Percentiles rank a stretch among this genome's conserved stretches.
Evolutionary conservation across 1,140 invertebrate species (phyloP).

Genomic region (Coenobita brevimanus): DNA sequence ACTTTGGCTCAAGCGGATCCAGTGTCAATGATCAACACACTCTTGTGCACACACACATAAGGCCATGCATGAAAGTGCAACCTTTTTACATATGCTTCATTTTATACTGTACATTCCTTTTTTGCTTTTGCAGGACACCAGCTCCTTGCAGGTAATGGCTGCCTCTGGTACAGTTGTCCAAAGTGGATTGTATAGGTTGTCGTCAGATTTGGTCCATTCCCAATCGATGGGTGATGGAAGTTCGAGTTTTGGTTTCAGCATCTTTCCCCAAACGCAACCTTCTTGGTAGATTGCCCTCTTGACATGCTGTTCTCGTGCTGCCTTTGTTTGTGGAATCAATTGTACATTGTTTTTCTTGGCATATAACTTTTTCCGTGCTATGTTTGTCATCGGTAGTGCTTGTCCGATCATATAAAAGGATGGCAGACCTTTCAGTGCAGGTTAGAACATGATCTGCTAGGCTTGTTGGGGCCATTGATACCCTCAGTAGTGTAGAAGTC

Average conservation of each 20-base stretch:
- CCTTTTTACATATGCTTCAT: too few species aligned
- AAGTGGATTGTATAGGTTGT: not conserved
- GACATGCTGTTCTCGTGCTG: slow-evolving; percentile 26
- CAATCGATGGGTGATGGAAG: slow-evolving; percentile 14
- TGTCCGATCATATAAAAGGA: slow-evolving; percentile 17
- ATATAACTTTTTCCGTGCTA: slow-evolving; percentile 3
- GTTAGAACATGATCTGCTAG: not conserved
- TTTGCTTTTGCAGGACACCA: slow-evolving; percentile 16
- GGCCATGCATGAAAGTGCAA: slow-evolving; percentile 26
- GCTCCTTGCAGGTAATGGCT: not conserved
- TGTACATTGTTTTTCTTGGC: slow-evolving; percentile 14
- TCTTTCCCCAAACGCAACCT: slow-evolving; percentile 30
- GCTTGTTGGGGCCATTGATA: not conserved
- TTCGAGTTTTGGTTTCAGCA: slow-evolving; percentile 24
- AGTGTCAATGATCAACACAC: slow-evolving; percentile 1
- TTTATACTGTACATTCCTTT: not conserved
- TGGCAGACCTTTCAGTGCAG: slow-evolving; percentile 6
- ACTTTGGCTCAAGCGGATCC: too few species aligned
- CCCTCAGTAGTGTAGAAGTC: not conserved
- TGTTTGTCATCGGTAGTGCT: slow-evolving; percentile 1
- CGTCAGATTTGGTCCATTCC: not conserved
- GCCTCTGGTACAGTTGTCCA: slow-evolving; percentile 25
- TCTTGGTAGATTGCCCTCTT: slow-evolving; percentile 36
- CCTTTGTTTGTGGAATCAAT: slow-evolving; percentile 19
- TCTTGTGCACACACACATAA: slow-evolving; percentile 11